phyloP scores from a whole-genome alignment of 2,888 invertebrate species.

The Euphydryas editha region DNA sequence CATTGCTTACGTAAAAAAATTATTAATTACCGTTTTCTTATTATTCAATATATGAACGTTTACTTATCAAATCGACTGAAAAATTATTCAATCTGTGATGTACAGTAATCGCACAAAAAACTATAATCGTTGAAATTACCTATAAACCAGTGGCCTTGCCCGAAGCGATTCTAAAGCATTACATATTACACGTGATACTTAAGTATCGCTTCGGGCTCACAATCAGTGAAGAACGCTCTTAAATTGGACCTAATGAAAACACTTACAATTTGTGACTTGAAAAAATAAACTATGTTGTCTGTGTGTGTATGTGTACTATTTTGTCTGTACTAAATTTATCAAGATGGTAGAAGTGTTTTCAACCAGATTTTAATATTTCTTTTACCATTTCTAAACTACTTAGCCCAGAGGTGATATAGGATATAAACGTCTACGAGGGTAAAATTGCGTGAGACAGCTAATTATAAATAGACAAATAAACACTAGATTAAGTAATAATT shows the following conservation, averaged over 20 bases:
- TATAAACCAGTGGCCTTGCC: constrained; percentile 34
- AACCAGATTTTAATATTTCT: no score
- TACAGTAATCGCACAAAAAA: not conserved
- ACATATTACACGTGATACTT: not conserved
- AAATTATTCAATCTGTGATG: not conserved
- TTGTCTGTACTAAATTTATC: not conserved
- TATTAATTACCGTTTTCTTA: no score
- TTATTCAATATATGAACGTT: no score
- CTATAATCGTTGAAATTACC: not conserved
- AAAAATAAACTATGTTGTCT: not conserved
- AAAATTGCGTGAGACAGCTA: no score
- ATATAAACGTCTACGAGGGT: no score
- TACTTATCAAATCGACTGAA: no score
- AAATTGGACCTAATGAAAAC: not conserved
- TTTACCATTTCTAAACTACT: no score
- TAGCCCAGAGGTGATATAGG: no score
- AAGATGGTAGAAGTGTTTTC: no score
- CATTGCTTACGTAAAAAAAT: not conserved
- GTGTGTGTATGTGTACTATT: not conserved
- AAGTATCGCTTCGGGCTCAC: not conserved
- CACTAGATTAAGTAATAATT: no score
- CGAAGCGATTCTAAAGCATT: constrained; percentile 21
- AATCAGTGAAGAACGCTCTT: not conserved
- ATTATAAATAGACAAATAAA: no score
- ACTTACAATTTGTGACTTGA: no score